phyloP scores from a whole-genome alignment of 2,888 invertebrate genomes.

The Drosophila cyrtoloma region DNA sequence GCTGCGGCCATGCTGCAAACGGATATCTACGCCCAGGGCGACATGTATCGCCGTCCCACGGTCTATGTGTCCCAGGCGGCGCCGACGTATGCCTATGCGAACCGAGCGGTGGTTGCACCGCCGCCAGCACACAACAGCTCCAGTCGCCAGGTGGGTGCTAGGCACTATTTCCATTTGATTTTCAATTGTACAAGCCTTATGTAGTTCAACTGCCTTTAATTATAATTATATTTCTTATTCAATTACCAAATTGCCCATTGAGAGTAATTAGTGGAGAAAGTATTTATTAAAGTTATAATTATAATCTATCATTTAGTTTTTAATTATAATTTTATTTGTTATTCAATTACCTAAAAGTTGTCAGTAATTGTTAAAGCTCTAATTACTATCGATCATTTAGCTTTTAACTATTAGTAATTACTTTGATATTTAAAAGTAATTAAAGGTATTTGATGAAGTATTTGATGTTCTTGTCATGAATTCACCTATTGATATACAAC shows the following conservation, averaged over 20 bases:
- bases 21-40: constrained; percentile 86
- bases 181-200: neutral
- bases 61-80: constrained; percentile 88
- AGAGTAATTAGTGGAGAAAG: neutral
- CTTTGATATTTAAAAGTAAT: constrained; percentile 1
- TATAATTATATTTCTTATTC: neutral
- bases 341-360: neutral
- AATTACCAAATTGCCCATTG: neutral
- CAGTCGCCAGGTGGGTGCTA: constrained; percentile 84
- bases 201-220: neutral
- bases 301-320: neutral
- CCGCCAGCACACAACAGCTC: constrained; percentile 85
- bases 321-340: neutral
- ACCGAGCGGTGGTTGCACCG: constrained; percentile 85
- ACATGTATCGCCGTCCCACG: constrained; percentile 88
- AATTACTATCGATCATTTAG: neutral
- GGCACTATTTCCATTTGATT: neutral
- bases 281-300: neutral
- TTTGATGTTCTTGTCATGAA: neutral
- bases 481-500: neutral
- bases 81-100: constrained; percentile 83
- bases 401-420: neutral
- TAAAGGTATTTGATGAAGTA: constrained; percentile 66
- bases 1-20: constrained; percentile 83
- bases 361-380: neutral